phyloP scores from a whole-genome alignment of 2,797 vertebrate species.

The Periophthalmus magnuspinnatus region DNA sequence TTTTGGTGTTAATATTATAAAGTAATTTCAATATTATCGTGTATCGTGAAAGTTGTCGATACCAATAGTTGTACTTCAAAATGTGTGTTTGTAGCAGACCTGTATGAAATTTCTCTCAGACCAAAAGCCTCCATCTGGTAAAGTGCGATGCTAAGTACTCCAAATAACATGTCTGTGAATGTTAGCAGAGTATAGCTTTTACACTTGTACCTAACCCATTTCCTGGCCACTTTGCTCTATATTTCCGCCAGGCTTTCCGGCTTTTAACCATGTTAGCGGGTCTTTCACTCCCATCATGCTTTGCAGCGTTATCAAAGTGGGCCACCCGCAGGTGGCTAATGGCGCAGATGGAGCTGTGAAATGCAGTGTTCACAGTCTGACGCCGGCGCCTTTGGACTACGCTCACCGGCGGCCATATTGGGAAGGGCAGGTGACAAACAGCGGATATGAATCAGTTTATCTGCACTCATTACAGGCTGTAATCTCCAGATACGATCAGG shows the following conservation, averaged over 20 bases:
- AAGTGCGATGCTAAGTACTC: constrained; percentile 73
- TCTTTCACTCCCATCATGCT: constrained; percentile 59
- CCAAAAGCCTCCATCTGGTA: too few relatives aligned
- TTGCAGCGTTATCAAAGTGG: constrained; percentile 59
- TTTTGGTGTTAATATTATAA: too few relatives aligned
- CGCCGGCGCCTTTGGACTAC: constrained; percentile 35
- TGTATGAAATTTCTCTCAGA: constrained; percentile 41
- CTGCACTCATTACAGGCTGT: constrained; percentile 24
- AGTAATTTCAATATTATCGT: too few relatives aligned
- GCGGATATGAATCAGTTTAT: constrained; percentile 14
- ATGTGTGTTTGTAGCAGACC: too few relatives aligned
- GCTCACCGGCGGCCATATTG: constrained; percentile 42
- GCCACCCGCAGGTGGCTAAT: constrained; percentile 67
- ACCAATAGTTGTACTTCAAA: too few relatives aligned
- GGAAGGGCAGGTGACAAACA: constrained; percentile 22
- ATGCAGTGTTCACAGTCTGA: constrained; percentile 55
- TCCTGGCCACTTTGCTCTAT: constrained; percentile 61
- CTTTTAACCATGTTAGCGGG: constrained; percentile 63
- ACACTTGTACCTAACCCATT: constrained; percentile 56
- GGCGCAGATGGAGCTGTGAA: constrained; percentile 59
- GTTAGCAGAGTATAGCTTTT: constrained; percentile 56
- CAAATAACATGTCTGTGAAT: constrained; percentile 66
- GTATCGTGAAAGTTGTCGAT: too few relatives aligned
- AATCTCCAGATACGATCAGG: constrained; percentile 5
- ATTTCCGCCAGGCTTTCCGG: constrained; percentile 57